Evolutionary conservation across 2,888 invertebrate species (phyloP).

Genomic region (Anodontia alba): DNA sequence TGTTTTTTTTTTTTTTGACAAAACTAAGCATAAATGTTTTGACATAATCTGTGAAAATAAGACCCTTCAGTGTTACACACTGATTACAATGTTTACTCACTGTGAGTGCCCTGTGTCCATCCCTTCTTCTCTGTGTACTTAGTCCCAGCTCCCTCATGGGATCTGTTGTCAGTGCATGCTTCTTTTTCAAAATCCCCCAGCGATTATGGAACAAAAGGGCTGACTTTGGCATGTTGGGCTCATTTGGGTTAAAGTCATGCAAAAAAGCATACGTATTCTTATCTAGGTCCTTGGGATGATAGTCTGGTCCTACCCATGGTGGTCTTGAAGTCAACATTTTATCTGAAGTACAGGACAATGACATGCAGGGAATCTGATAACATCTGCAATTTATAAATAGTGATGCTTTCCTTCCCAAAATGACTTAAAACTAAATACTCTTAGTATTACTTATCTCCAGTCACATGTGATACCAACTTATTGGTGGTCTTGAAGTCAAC

Average conservation of each 20-base stretch:
- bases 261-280: slow-evolving; percentile 75
- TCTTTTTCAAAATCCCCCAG: slow-evolving; percentile 76
- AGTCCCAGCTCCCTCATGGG: slow-evolving; percentile 75
- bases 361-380: no score
- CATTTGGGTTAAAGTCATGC: slow-evolving; percentile 80
- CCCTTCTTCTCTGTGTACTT: slow-evolving; percentile 63
- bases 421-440: no score
- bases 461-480: no score
- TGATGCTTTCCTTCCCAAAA: no score
- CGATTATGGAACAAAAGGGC: slow-evolving; percentile 78
- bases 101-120: slow-evolving; percentile 72
- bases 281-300: slow-evolving; percentile 79
- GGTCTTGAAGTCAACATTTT: slow-evolving; percentile 70
- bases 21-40: no score
- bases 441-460: no score
- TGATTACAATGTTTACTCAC: slow-evolving; percentile 63
- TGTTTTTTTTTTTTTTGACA: no score
- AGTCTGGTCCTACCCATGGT: slow-evolving; percentile 80
- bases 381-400: no score
- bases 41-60: no score
- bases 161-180: slow-evolving; percentile 61
- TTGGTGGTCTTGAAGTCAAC: slow-evolving; percentile 72
- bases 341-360: slow-evolving; percentile 36
- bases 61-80: no score
- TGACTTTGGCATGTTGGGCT: slow-evolving; percentile 76